Evolutionary conservation across 2,113 vertebrate species (phyloP).

Genomic region (Daubentonia madagascariensis): DNA sequence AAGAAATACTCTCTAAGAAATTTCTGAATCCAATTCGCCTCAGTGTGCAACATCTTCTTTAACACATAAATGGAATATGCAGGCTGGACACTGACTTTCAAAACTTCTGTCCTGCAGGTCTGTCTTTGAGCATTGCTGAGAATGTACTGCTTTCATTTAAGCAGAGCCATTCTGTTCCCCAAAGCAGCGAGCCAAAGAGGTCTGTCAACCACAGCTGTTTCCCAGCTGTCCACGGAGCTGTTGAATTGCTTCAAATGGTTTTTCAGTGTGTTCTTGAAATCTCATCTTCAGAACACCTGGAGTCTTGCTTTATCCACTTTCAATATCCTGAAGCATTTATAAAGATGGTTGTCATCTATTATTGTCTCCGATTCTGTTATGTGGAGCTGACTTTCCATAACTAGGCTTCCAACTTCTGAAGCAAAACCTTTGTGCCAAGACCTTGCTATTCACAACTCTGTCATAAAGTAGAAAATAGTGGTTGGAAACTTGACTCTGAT

Average conservation of each 20-base stretch:
- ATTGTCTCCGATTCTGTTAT: background rate
- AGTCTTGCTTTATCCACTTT: background rate
- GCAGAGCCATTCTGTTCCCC: slow-evolving; percentile 31
- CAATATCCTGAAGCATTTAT: slow-evolving; percentile 18
- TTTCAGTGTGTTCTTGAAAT: slow-evolving; percentile 51
- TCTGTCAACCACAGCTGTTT: slow-evolving; percentile 58
- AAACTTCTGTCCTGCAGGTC: background rate
- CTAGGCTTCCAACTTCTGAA: slow-evolving; percentile 24
- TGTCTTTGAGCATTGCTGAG: slow-evolving; percentile 30
- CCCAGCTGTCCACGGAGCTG: slow-evolving; percentile 29
- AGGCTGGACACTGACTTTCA: background rate
- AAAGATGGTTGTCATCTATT: background rate
- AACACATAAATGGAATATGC: background rate
- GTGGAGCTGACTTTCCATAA: background rate
- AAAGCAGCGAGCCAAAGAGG: background rate
- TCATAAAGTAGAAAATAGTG: background rate
- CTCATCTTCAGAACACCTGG: slow-evolving; percentile 52
- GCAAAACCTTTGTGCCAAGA: background rate
- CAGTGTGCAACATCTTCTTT: background rate
- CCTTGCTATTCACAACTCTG: background rate
- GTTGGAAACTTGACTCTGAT: background rate
- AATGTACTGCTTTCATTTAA: slow-evolving; percentile 37
- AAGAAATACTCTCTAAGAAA: background rate
- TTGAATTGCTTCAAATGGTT: slow-evolving; percentile 32
- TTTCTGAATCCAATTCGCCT: background rate